Evolutionary conservation across 2,113 vertebrate species (phyloP).

Genomic region (Neoarius graeffei): DNA sequence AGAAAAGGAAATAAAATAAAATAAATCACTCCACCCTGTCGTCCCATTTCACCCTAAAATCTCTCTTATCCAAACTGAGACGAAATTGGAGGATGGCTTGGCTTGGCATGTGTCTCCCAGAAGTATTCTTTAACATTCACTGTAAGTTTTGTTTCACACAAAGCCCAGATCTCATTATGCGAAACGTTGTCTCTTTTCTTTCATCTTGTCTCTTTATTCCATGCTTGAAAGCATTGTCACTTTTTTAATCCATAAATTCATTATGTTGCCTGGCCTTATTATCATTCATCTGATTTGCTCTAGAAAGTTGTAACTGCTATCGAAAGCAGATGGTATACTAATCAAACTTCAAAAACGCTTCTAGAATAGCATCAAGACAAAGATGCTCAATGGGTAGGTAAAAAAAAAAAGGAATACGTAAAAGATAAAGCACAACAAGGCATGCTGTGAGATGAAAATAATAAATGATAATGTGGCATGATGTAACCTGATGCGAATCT

Average conservation of each 20-base stretch:
- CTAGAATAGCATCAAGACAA: background rate
- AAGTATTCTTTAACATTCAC: constrained; percentile 40
- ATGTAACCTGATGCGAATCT: background rate
- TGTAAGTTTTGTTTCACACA: constrained; percentile 47
- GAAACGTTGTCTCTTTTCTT: constrained; percentile 7
- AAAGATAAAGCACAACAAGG: background rate
- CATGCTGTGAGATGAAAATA: background rate
- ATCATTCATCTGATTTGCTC: constrained; percentile 53
- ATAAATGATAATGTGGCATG: background rate
- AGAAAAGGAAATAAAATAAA: background rate
- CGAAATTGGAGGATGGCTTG: constrained; percentile 16
- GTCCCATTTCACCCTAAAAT: constrained; percentile 9
- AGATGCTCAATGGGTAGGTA: background rate
- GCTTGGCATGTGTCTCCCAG: constrained; percentile 21
- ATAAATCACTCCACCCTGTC: background rate
- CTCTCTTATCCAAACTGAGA: background rate
- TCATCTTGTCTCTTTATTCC: background rate
- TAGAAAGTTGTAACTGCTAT: constrained; percentile 49
- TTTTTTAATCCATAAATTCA: constrained; percentile 51
- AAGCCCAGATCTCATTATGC: constrained; percentile 33
- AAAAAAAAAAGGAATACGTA: background rate
- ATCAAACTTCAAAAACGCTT: constrained; percentile 45
- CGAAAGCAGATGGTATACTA: constrained; percentile 39
- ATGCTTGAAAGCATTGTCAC: constrained; percentile 38
- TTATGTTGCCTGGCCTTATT: constrained; percentile 47